Evolutionary conservation across 92 coral and sea anemone genomes (phyloP).

Genomic region (Hydrozoanthus gracilis): DNA sequence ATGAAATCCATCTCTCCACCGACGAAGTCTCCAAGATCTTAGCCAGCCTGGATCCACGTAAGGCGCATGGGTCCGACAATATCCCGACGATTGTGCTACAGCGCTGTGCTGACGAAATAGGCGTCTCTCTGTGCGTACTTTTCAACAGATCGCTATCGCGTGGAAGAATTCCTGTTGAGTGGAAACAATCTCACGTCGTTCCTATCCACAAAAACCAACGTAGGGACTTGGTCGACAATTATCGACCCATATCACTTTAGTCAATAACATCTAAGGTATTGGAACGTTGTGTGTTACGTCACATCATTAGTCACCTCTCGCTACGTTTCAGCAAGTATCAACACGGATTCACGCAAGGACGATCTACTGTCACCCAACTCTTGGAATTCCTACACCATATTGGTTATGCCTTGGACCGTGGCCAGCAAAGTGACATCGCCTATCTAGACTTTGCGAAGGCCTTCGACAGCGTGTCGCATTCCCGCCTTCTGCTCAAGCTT

Average conservation of each 20-base stretch:
- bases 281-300: slow-evolving; percentile 51
- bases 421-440: slow-evolving; percentile 42
- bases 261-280: slow-evolving; percentile 50
- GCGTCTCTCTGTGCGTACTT: too few relatives aligned
- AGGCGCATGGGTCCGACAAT: too few relatives aligned
- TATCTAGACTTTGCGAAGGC: slow-evolving; percentile 24
- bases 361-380: slow-evolving; percentile 61
- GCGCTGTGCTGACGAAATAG: too few relatives aligned
- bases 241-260: slow-evolving; percentile 56
- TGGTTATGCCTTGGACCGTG: slow-evolving; percentile 34
- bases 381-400: slow-evolving; percentile 41
- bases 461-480: not conserved
- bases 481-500: slow-evolving; percentile 8
- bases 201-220: slow-evolving; percentile 42
- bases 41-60: too few relatives aligned
- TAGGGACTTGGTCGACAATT: slow-evolving; percentile 47
- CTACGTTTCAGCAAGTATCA: slow-evolving; percentile 26
- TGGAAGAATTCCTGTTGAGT: not conserved
- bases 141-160: too few relatives aligned
- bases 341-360: slow-evolving; percentile 61
- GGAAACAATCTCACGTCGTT: slow-evolving; percentile 46
- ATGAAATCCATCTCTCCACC: too few relatives aligned
- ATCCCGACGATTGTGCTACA: too few relatives aligned
- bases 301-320: slow-evolving; percentile 26
- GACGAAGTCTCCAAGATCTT: too few relatives aligned